A percentile compares a stretch with the other conserved stretches of the same genome.
phyloP scores from a whole-genome alignment of 2,888 invertebrate species.

The Oscheius sp. region DNA sequence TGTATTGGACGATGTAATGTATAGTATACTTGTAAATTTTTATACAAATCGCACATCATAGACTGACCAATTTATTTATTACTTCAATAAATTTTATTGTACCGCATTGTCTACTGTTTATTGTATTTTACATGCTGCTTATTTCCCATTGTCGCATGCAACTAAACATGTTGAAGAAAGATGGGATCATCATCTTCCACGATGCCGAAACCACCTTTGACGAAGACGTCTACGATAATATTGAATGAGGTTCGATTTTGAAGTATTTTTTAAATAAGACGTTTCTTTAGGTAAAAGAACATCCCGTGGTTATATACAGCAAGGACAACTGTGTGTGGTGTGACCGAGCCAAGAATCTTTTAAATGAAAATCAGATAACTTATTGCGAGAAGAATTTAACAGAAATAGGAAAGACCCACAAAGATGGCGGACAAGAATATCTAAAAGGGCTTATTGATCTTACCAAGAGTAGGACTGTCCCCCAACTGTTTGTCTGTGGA shows the following conservation, averaged over 20 bases:
- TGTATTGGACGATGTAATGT: slow-evolving; percentile 20
- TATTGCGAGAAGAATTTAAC: slow-evolving; percentile 60
- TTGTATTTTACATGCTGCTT: background rate
- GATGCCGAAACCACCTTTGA: slow-evolving; percentile 38
- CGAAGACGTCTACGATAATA: slow-evolving; percentile 44
- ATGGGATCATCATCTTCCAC: slow-evolving; percentile 45
- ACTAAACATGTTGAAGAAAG: background rate
- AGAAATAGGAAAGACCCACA: slow-evolving; percentile 41
- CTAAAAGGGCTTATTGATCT: slow-evolving; percentile 50
- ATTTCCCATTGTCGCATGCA: background rate
- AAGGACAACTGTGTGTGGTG: slow-evolving; percentile 69
- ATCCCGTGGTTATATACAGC: slow-evolving; percentile 67
- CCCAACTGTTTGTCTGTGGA: slow-evolving; percentile 71
- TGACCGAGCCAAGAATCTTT: slow-evolving; percentile 63
- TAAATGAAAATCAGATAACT: slow-evolving; percentile 59
- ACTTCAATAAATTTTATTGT: slow-evolving; percentile 1
- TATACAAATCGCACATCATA: background rate
- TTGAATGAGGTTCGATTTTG: slow-evolving; percentile 36
- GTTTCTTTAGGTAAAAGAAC: slow-evolving; percentile 30
- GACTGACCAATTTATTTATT: slow-evolving; percentile 4
- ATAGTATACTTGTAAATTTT: slow-evolving; percentile 13
- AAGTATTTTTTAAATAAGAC: background rate
- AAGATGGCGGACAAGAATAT: slow-evolving; percentile 44
- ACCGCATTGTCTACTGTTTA: background rate
- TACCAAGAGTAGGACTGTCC: slow-evolving; percentile 62